Base-by-base conservation (phyloP, 2,888 invertebrate genomes). In the Temnothorax unifasciatus region DNA sequence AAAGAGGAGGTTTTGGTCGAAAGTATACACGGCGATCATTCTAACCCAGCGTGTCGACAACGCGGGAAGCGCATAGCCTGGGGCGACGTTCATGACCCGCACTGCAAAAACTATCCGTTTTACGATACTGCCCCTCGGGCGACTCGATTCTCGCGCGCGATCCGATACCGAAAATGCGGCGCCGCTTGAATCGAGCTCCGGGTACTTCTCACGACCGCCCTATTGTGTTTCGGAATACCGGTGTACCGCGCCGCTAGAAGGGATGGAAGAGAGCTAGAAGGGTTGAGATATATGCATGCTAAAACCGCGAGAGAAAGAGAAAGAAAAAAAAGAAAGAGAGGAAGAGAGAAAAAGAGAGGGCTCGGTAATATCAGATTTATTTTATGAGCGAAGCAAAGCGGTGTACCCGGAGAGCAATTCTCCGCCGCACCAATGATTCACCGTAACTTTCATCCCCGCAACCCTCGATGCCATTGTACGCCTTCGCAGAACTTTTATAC, bases 21-120 rank as follows among this genome's bases (percentile, higher is more conserved):
- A 71, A 63, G 69, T 29, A 64, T 68, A 76, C 64, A 83, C 25
- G 79, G 76, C 29, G 73, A 87, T 85, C 66, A 87, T 86, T 87
- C 69, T 82, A 76, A 86, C 44, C 71, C 73, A 68, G 18, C 74
- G 44, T 73, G 69, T 74, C 75, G 68, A 77, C 29, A 47, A 52
- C 68, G 71, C 63, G 69, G 83, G 76, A 68, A 73, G 81, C 77
- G 75, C 81, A 84, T 75, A 81, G 82, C 82, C 57, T 75, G 44
- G 61, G 68, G 87, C 83, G 83, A 84, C 85, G 88, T 82, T 66
- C 68, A 68, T 54, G 64, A 85, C 66, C 81, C 83, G 83, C 73
- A 79, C 81, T 68, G 84, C 79, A 84, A 86, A 88, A 88, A 87
- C 86, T 87, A 88, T 87, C 89, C 82, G 85, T 86, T 92, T 91